Evolutionary conservation across 2,797 vertebrate species (phyloP), one percentile per base, ranked within the genome.

Genomic region (Megalops cyprinoides): DNA sequence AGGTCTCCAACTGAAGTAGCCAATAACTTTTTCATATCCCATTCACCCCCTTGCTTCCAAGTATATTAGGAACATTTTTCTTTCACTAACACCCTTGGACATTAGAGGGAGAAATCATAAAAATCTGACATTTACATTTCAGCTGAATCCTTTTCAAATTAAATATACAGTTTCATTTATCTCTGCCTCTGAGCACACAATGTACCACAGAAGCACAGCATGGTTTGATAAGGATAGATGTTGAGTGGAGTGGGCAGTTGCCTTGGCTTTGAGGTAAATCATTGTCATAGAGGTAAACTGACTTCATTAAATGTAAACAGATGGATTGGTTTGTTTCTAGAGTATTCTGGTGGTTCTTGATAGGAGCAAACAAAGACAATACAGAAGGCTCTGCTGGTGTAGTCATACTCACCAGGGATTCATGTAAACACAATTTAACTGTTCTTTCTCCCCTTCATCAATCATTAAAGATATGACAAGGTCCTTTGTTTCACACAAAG

Each of bases 391-490:
- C 73, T 73, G 79, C 84, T 87, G 60, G 71, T 80, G 83, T 76
- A 55, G 85, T 81, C 82, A 84, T 81, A 56, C 87, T 84, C 85
- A 82, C 88, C 75, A 80, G 88, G 85, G 88, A 88, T 87, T 85
- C 90, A 90, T 93, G 92, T 92, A 93, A 94, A 94, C 93, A 91
- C 85, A 88, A 88, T 85, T 82, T 90, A 93, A 92, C 92, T 92
- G 91, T 93, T 93, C 87, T 90, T 87, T 87, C 84, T 83, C 82
- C 82, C 85, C 83, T 44, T 73, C 91, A 95, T 95, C 93, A 93
- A 94, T 95, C 93, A 94, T 82, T 79, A 86, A 44, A 75, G 83
- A 90, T 93, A 91, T 93, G 93, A 93, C 91, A 93, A 91, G 88
- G 88, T 88, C 87, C 85, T 94, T 94, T 95, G 94, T 94, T 92